These are phyloP conservation scores for Hypotaenidia okinawae DNA, from an alignment of 2,797 vertebrate genomes.

Conservation along the genomic window DNA sequence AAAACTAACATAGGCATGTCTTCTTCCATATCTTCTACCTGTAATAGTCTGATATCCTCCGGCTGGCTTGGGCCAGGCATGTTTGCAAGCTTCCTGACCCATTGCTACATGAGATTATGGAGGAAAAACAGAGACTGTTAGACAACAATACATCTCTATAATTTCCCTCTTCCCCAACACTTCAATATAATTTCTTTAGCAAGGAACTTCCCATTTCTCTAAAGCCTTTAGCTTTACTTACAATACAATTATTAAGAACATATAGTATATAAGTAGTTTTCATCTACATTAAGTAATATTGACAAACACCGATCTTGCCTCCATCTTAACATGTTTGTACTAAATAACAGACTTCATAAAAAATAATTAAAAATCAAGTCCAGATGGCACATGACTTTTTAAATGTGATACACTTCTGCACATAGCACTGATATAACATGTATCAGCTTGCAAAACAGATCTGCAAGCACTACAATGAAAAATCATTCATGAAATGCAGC, in stretches of 20 bases:
- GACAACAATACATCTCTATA: not conserved
- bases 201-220: not conserved
- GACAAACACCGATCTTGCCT: not conserved
- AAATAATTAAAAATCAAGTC: not conserved
- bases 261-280: not conserved
- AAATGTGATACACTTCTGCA: not conserved
- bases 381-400: not conserved
- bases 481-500: not conserved
- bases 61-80: conserved; percentile 75
- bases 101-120: conserved; percentile 68
- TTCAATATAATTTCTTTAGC: not conserved
- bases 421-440: not conserved
- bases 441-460: not conserved
- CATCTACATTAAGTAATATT: not conserved
- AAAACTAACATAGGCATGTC: conserved; percentile 76
- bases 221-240: not conserved
- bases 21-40: conserved; percentile 79
- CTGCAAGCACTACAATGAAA: not conserved
- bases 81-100: conserved; percentile 81
- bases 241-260: not conserved
- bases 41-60: conserved; percentile 76
- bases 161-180: not conserved
- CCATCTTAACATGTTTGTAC: not conserved
- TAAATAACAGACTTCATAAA: not conserved
- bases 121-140: not conserved